These are phyloP conservation scores for Rotaria sp. DNA, from an alignment of 2,888 invertebrate species.

Conservation along the genomic window DNA sequence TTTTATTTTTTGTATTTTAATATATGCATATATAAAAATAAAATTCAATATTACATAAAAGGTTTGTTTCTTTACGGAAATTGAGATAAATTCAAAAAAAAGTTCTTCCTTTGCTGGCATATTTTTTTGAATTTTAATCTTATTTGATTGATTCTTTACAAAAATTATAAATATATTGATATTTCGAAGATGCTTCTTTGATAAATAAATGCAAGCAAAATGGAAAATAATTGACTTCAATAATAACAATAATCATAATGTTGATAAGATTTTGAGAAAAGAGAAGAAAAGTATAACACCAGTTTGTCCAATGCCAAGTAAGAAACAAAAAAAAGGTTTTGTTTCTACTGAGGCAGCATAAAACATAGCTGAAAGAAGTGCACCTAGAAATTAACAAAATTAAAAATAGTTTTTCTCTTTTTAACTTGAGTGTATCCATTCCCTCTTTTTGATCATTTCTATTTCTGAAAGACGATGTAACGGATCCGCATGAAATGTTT, in stretches of 20 bases:
- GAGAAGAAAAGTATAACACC: neutral
- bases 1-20: neutral
- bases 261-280: neutral
- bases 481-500: too few relatives aligned
- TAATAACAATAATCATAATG: neutral
- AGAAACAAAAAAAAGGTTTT: neutral
- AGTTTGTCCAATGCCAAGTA: conserved; percentile 10
- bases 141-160: too few relatives aligned
- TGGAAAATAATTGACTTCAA: neutral
- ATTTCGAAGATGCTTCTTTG: too few relatives aligned
- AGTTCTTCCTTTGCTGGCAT: too few relatives aligned
- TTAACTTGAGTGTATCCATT: too few relatives aligned
- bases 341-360: conserved; percentile 23
- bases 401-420: neutral
- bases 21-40: neutral
- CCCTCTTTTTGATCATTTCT: too few relatives aligned
- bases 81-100: neutral
- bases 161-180: too few relatives aligned
- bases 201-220: neutral
- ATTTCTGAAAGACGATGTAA: too few relatives aligned
- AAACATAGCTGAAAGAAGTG: conserved; percentile 20
- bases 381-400: neutral
- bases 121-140: too few relatives aligned
- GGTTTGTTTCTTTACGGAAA: neutral
- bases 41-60: neutral